Conservation (phyloP, 2,797 vertebrate genomes). For the Capromys pilorides region DNA sequence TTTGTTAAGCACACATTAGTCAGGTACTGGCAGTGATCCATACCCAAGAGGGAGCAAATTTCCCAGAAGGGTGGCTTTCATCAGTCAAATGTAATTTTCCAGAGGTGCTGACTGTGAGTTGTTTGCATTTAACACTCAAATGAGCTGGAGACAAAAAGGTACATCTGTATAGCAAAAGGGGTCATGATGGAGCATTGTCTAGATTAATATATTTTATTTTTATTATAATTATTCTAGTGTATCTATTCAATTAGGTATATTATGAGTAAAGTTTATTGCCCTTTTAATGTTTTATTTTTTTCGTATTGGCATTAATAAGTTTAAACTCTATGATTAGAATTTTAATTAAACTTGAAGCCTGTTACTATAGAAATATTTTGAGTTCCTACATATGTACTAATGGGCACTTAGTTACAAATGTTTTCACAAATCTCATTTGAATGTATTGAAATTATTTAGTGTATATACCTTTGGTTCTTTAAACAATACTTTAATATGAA, state of each 20-base stretch:
- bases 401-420: conserved; percentile 66
- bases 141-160: neutral
- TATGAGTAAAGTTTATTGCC: conserved; percentile 6
- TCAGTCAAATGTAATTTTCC: conserved; percentile 14
- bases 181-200: neutral
- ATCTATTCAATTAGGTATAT: conserved; percentile 3
- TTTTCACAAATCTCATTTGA: conserved; percentile 45
- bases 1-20: neutral
- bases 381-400: conserved; percentile 43
- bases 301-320: conserved; percentile 50
- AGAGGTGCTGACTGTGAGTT: neutral
- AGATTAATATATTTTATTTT: conserved; percentile 1
- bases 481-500: conserved; percentile 39
- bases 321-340: conserved; percentile 41
- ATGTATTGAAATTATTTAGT: conserved; percentile 59
- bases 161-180: neutral
- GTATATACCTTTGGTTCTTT: conserved; percentile 52
- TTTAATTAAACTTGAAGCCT: conserved; percentile 41
- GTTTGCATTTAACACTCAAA: neutral
- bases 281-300: conserved; percentile 52
- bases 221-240: conserved; percentile 24
- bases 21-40: neutral
- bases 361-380: conserved; percentile 67
- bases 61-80: neutral
- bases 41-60: neutral